phyloP scores from a whole-genome alignment of 2,797 vertebrate species.

The Tenualosa thibaudeaui region DNA sequence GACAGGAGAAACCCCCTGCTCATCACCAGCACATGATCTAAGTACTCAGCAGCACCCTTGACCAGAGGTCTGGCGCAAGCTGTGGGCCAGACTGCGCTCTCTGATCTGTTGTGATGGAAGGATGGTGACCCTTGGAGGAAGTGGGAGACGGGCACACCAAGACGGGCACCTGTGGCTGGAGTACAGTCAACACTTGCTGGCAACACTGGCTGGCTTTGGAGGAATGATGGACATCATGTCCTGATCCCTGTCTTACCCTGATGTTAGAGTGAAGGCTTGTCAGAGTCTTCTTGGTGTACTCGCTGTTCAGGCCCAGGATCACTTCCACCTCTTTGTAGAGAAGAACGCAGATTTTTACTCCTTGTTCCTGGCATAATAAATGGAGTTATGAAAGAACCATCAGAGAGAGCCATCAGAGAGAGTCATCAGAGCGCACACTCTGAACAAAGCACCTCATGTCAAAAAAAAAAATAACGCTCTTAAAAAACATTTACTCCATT shows the following conservation, averaged over 20 bases:
- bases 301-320: slow-evolving; percentile 59
- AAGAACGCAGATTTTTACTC: slow-evolving; percentile 57
- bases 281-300: slow-evolving; percentile 61
- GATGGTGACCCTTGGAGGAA: slow-evolving; percentile 56
- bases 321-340: slow-evolving; percentile 62
- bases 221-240: slow-evolving; percentile 29
- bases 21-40: slow-evolving; percentile 60
- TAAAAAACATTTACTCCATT: background rate
- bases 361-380: slow-evolving; percentile 51
- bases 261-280: slow-evolving; percentile 59
- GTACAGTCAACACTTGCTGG: slow-evolving; percentile 56
- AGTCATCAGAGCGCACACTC: background rate
- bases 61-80: slow-evolving; percentile 53
- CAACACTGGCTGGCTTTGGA: slow-evolving; percentile 56
- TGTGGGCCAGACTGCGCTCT: slow-evolving; percentile 60
- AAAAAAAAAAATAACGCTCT: background rate
- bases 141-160: slow-evolving; percentile 37
- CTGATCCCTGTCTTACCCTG: slow-evolving; percentile 49
- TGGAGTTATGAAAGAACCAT: background rate
- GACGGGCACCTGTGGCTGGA: slow-evolving; percentile 68
- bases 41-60: slow-evolving; percentile 50
- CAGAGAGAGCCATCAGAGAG: no score
- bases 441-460: background rate
- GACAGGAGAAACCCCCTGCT: slow-evolving; percentile 55
- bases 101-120: slow-evolving; percentile 74